Percentiles rank a stretch among this genome's conserved stretches.
phyloP scores from a whole-genome alignment of 1,140 invertebrate genomes.

The Conus ventricosus region DNA sequence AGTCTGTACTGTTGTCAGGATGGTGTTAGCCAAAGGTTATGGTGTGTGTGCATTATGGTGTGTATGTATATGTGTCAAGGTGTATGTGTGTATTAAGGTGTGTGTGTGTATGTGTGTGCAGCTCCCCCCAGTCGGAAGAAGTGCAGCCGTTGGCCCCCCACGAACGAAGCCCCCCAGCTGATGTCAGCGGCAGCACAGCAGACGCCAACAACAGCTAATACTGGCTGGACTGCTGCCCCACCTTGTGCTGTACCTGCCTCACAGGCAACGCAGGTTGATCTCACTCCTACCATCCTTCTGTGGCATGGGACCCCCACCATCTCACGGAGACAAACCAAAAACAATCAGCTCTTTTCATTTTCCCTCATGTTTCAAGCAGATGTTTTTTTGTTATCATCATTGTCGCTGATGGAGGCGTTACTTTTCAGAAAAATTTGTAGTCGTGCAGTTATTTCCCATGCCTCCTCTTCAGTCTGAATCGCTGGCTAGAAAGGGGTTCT shows the following conservation, averaged over 20 bases:
- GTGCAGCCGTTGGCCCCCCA: neutral
- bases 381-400: too few species aligned
- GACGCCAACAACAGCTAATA: neutral
- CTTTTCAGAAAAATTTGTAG: too few species aligned
- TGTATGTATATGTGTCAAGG: neutral
- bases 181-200: neutral
- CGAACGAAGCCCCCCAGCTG: constrained; percentile 28
- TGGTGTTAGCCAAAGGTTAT: too few species aligned
- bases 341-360: too few species aligned
- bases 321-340: too few species aligned
- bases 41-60: too few species aligned
- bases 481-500: too few species aligned
- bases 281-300: neutral
- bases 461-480: too few species aligned
- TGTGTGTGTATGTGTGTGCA: neutral
- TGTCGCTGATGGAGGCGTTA: too few species aligned
- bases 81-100: neutral
- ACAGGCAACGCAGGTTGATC: neutral
- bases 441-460: too few species aligned
- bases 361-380: too few species aligned
- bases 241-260: neutral
- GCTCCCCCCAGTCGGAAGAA: constrained; percentile 27
- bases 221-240: neutral
- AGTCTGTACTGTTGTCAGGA: too few species aligned
- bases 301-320: neutral